Percentiles rank a stretch among this genome's conserved stretches.
Evolutionary conservation across 2,888 invertebrate species (phyloP).

Genomic region (Lepidonotus clava): DNA sequence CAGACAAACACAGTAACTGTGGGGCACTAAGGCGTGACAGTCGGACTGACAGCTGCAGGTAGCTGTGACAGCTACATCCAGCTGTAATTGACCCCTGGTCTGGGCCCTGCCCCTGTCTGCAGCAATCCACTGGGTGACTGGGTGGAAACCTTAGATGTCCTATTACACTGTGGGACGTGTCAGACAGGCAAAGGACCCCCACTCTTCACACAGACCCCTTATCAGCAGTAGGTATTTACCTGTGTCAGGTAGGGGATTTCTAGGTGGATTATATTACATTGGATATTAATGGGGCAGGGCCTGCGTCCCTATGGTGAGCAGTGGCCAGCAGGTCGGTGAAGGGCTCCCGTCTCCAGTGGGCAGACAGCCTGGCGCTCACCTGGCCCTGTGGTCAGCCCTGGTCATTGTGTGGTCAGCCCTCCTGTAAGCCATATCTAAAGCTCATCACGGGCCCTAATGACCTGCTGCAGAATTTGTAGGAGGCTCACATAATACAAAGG

Average conservation of each 20-base stretch:
- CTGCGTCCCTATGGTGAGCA: too few relatives aligned
- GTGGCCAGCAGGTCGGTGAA: too few relatives aligned
- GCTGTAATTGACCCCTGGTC: not conserved
- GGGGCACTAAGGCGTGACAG: too few relatives aligned
- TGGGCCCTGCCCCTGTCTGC: too few relatives aligned
- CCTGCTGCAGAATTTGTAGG: not conserved
- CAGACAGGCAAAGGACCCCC: not conserved
- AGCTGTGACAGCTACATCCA: not conserved
- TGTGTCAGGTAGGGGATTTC: not conserved
- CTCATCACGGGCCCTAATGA: constrained; percentile 14
- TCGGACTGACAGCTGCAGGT: not conserved
- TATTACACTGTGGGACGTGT: too few relatives aligned
- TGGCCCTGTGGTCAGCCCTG: not conserved
- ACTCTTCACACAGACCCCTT: not conserved
- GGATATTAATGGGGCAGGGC: not conserved
- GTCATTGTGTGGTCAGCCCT: not conserved
- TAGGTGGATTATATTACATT: not conserved
- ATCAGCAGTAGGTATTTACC: not conserved
- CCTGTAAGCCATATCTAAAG: not conserved
- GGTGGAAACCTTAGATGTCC: too few relatives aligned
- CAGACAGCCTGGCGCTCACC: not conserved
- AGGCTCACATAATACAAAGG: not conserved
- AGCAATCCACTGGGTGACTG: too few relatives aligned
- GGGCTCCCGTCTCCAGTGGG: not conserved
- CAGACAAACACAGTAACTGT: too few relatives aligned